Conservation (phyloP, 2,888 invertebrate species). For the Noctua pronuba region DNA sequence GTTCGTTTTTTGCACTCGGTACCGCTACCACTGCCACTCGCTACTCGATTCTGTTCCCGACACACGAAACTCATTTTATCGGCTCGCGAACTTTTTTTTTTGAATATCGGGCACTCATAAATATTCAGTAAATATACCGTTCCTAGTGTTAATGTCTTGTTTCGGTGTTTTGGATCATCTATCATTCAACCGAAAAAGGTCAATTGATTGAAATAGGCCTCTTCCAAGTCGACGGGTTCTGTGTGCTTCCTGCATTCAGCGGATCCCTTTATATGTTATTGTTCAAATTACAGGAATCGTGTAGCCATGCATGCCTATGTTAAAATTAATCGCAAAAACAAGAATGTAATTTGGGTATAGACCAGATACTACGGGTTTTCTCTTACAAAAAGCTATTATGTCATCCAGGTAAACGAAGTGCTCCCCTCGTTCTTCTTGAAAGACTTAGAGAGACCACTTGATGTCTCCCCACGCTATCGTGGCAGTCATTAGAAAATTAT, state of each 20-base stretch:
- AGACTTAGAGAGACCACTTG: background rate
- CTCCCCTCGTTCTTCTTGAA: background rate
- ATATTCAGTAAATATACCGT: no score
- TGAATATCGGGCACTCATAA: no score
- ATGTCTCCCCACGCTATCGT: background rate
- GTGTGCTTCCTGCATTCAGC: background rate
- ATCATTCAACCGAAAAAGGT: background rate
- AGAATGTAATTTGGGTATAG: background rate
- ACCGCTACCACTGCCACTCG: no score
- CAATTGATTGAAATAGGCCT: background rate
- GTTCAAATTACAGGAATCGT: background rate
- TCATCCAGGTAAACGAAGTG: background rate
- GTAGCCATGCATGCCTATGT: background rate
- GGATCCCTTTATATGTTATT: background rate
- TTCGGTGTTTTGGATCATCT: background rate
- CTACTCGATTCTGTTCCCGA: no score
- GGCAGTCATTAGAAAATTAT: conserved; percentile 34
- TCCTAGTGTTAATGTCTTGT: background rate
- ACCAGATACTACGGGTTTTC: background rate
- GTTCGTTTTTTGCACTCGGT: no score
- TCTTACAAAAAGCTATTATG: background rate
- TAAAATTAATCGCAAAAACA: background rate
- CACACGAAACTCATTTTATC: no score
- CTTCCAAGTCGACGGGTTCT: background rate
- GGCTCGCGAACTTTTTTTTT: no score